Base-by-base conservation (phyloP, 1,140 invertebrate species). In the Aricia agestis region DNA sequence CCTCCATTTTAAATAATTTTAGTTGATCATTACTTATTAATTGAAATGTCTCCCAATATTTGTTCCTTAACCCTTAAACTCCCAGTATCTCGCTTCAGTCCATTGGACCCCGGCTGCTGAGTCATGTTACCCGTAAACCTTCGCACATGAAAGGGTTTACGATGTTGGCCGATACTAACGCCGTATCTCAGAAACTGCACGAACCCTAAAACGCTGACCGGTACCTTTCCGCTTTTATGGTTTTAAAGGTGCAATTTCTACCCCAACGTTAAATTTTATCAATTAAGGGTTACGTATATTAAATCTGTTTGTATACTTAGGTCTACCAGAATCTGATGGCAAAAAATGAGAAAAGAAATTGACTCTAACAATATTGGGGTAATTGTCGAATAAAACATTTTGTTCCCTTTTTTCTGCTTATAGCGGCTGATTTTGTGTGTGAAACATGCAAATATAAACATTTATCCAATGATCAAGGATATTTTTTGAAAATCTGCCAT, bases 61-160 rank as follows among this genome's bases (percentile, higher is more conserved):
- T 13, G 11, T 52, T 52, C 13, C 45, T 15, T 52, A 52, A 52
- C 45, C 45, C 45, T 52, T 15, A 42, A 52, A 52, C 13, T 10
- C 9, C 45, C 45, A 52, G 45, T 52, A 52, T 52, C 45, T 52
- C 36, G n/a, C 52, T 52, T 52, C 76, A 74, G 73, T 79, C 73
- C 82, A 85, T 86, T 81, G 84, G 80, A 76, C 76, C 73, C 72
- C 72, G 74, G 82, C 66, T 70, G 86, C 80, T 70, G 65, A 72
- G 82, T 87, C 85, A 84, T 79, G 78, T 83, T 80, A 78, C 76
- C 78, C 76, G 76, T 80, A 77, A 77, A 69, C 67, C 68, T 36
- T 69, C 75, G 73, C 82, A 74, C 74, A 76, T 75, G 78, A 80
- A 82, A 77, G 75, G 79, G 78, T 84, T 80, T 78, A 76, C 73